Conservation (phyloP, 2,113 vertebrate species). For the Carassius gibelio region DNA sequence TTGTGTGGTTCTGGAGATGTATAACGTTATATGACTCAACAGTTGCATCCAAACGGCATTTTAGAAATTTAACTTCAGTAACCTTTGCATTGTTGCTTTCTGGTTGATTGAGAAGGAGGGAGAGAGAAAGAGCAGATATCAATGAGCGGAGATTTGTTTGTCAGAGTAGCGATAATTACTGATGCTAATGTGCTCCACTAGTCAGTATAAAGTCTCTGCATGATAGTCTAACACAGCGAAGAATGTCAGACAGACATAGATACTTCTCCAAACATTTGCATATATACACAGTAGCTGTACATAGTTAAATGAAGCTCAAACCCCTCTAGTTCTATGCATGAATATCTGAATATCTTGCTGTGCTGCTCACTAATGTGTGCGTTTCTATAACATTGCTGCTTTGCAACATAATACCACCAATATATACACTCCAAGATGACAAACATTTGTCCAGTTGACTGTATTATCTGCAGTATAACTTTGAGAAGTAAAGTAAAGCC, state of each 20-base stretch:
- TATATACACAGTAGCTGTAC: constrained; percentile 63
- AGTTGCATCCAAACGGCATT: constrained; percentile 47
- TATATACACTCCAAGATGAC: constrained; percentile 39
- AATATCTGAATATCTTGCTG: constrained; percentile 32
- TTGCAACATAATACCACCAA: constrained; percentile 36
- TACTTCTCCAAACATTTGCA: constrained; percentile 56
- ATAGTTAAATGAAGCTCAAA: constrained; percentile 63
- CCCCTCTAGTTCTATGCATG: constrained; percentile 58
- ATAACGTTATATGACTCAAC: constrained; percentile 22
- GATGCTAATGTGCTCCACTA: constrained; percentile 32
- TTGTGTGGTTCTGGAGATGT: constrained; percentile 62
- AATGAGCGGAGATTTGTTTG: neutral
- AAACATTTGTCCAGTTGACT: constrained; percentile 3
- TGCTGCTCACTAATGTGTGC: constrained; percentile 50
- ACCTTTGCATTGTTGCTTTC: constrained; percentile 36
- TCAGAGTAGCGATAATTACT: neutral
- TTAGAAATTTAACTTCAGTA: constrained; percentile 14
- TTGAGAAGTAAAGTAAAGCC: constrained; percentile 11
- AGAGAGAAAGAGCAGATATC: constrained; percentile 39
- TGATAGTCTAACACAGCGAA: constrained; percentile 61
- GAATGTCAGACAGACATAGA: constrained; percentile 34
- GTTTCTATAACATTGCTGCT: constrained; percentile 39
- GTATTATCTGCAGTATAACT: constrained; percentile 32
- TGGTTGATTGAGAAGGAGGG: constrained; percentile 28
- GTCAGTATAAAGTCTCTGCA: constrained; percentile 65